These are phyloP conservation scores for Conomelus anceps DNA, from an alignment of 2,888 invertebrate genomes.

Conservation along the genomic window DNA sequence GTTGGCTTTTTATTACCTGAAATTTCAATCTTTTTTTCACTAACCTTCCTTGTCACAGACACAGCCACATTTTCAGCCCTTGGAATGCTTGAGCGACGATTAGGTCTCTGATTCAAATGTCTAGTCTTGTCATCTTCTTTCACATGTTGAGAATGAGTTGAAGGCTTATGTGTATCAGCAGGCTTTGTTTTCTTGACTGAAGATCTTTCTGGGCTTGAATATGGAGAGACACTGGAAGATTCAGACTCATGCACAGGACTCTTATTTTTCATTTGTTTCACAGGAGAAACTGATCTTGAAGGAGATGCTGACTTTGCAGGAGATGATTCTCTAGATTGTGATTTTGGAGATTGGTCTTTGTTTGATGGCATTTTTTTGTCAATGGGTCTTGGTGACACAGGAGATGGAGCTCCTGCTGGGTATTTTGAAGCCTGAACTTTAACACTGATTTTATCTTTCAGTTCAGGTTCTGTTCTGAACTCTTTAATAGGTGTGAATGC, in stretches of 20 bases:
- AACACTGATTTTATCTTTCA: neutral
- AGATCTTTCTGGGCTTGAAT: conserved; percentile 35
- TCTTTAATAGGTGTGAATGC: conserved; percentile 37
- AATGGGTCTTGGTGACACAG: conserved; percentile 3
- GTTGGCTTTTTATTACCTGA: conserved; percentile 4
- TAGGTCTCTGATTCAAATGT: conserved; percentile 19
- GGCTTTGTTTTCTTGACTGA: conserved; percentile 43
- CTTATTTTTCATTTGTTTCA: neutral
- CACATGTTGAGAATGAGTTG: neutral
- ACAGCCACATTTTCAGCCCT: conserved; percentile 28
- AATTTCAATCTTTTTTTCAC: conserved; percentile 27
- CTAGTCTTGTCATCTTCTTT: conserved; percentile 11
- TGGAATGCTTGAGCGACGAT: conserved; percentile 31
- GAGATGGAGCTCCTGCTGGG: conserved; percentile 11
- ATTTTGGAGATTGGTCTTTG: conserved; percentile 2
- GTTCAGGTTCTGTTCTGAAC: conserved; percentile 33
- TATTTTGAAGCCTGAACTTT: neutral
- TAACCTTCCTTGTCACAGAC: conserved; percentile 25
- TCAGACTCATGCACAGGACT: conserved; percentile 31
- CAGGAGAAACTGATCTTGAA: conserved; percentile 6
- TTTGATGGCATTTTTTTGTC: neutral
- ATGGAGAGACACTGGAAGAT: conserved; percentile 33
- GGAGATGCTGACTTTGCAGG: conserved; percentile 21
- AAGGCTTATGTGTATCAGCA: conserved; percentile 40
- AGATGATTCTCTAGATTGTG: neutral